These are phyloP conservation scores for Aporophyla lueneburgensis DNA, from an alignment of 2,888 invertebrate genomes.

Conservation along the genomic window DNA sequence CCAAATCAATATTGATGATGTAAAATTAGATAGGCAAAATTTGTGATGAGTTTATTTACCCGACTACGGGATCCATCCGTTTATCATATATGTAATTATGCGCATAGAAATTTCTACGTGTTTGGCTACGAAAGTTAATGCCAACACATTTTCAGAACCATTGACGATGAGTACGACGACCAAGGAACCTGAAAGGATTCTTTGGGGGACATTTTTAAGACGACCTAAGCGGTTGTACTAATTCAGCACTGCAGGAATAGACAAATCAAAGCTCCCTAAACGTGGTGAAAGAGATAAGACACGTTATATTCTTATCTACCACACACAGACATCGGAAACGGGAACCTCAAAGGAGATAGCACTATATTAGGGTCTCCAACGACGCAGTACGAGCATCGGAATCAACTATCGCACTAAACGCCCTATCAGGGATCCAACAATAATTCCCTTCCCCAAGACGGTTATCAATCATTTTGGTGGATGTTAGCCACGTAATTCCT, in stretches of 20 bases:
- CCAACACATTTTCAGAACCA: background rate
- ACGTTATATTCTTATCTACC: slow-evolving; percentile 46
- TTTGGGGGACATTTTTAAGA: slow-evolving; percentile 12
- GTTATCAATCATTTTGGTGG: slow-evolving; percentile 80
- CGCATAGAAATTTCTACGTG: slow-evolving; percentile 11
- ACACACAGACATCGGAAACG: slow-evolving; percentile 45
- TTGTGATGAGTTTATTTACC: slow-evolving; percentile 16
- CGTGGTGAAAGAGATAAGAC: slow-evolving; percentile 47
- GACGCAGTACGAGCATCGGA: slow-evolving; percentile 64
- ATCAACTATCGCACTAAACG: slow-evolving; percentile 73
- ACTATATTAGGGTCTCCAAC: slow-evolving; percentile 59
- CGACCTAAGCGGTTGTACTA: slow-evolving; percentile 14
- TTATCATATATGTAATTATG: slow-evolving; percentile 31
- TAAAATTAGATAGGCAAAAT: slow-evolving; percentile 4
- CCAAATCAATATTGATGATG: background rate
- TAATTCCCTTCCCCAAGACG: slow-evolving; percentile 74
- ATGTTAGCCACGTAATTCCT: slow-evolving; percentile 80
- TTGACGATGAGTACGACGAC: background rate
- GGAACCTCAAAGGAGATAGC: slow-evolving; percentile 46
- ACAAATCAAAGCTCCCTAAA: slow-evolving; percentile 37
- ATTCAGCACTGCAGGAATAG: slow-evolving; percentile 16
- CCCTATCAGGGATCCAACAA: slow-evolving; percentile 69
- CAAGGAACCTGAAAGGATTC: background rate
- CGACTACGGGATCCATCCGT: slow-evolving; percentile 13
- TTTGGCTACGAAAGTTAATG: background rate